A percentile compares a stretch with the other conserved stretches of the same genome.
These are phyloP conservation scores for Cottus gobio DNA, from an alignment of 2,113 vertebrate species.

Conservation along the genomic window DNA sequence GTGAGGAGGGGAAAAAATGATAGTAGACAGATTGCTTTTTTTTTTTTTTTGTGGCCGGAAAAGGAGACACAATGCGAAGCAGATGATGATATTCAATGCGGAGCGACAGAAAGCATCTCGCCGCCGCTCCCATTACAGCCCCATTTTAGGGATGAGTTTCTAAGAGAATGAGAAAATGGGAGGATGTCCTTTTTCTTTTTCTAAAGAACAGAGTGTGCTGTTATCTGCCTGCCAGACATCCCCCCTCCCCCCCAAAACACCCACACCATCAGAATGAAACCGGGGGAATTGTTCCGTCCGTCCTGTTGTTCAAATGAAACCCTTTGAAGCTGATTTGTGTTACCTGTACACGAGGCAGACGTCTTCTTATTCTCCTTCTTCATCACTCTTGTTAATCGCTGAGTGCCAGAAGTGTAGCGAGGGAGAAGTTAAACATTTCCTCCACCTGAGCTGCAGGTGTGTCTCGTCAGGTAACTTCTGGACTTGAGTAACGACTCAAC, in stretches of 20 bases:
- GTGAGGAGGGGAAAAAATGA: slow-evolving; percentile 16
- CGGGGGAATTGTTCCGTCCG: slow-evolving; percentile 56
- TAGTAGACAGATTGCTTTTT: slow-evolving; percentile 72
- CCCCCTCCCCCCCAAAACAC: not conserved
- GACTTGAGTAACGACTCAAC: too few relatives aligned
- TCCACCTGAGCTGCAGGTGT: too few relatives aligned
- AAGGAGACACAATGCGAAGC: slow-evolving; percentile 44
- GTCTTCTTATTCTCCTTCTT: not conserved
- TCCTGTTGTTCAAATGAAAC: slow-evolving; percentile 63
- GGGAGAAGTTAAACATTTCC: too few relatives aligned
- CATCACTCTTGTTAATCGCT: not conserved
- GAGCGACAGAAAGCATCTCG: slow-evolving; percentile 43
- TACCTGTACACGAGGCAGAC: slow-evolving; percentile 37
- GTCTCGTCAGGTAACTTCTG: too few relatives aligned
- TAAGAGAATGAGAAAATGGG: slow-evolving; percentile 68
- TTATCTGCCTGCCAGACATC: slow-evolving; percentile 67
- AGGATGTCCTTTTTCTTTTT: slow-evolving; percentile 35
- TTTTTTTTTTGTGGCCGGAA: slow-evolving; percentile 22
- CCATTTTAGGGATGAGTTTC: slow-evolving; percentile 64
- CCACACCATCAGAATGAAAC: slow-evolving; percentile 34
- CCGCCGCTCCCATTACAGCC: slow-evolving; percentile 58
- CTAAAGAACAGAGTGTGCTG: slow-evolving; percentile 62
- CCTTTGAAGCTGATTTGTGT: slow-evolving; percentile 51
- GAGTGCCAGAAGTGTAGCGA: not conserved
- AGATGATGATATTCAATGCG: slow-evolving; percentile 59